These are phyloP conservation scores for Triplophysa bombifrons DNA, from an alignment of 2,797 vertebrate genomes.

Conservation along the genomic window DNA sequence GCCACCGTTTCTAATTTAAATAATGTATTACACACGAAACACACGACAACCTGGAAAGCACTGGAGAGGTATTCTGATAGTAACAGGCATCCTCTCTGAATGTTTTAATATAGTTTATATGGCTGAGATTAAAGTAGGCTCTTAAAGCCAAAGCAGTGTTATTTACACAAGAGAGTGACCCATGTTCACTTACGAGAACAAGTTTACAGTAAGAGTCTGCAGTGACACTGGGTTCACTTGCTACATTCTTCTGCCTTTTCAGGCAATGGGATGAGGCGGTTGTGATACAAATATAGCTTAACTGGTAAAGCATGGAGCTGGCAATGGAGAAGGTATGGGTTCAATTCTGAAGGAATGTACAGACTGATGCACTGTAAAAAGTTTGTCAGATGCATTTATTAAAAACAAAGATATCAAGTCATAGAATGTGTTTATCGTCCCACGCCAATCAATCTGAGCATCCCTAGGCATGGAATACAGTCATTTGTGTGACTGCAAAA, in stretches of 20 bases:
- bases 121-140: conserved; percentile 44
- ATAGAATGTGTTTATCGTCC: not conserved
- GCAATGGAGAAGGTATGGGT: not conserved
- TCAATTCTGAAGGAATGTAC: not conserved
- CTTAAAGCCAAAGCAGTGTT: conserved; percentile 46
- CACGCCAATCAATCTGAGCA: no score
- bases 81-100: no score
- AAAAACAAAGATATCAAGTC: not conserved
- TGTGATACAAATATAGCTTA: conserved; percentile 54
- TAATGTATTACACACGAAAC: conserved; percentile 7
- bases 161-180: conserved; percentile 69
- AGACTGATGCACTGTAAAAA: not conserved
- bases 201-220: conserved; percentile 70
- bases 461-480: no score
- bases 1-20: not conserved
- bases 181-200: conserved; percentile 64
- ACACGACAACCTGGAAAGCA: not conserved
- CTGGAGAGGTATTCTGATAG: conserved; percentile 13
- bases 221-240: conserved; percentile 61
- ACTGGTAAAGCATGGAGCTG: not conserved
- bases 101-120: conserved; percentile 19
- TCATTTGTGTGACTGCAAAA: no score
- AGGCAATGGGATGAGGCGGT: conserved; percentile 64
- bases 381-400: not conserved
- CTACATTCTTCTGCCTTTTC: conserved; percentile 79